These are phyloP conservation scores for Meloidogyne floridensis DNA, from an alignment of 1,140 invertebrate genomes.

Conservation along the genomic window DNA sequence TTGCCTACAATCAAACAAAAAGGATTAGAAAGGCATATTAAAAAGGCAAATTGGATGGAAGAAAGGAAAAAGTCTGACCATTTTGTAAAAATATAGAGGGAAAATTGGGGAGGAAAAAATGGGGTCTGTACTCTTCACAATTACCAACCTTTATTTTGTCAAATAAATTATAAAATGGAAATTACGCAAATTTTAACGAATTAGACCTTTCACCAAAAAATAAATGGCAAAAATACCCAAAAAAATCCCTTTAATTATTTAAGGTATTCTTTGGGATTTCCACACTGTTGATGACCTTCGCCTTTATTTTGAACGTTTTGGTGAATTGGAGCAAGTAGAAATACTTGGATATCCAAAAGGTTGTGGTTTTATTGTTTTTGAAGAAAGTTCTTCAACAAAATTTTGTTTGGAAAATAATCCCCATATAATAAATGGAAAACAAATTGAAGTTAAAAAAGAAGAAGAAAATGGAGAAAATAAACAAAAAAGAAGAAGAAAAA, in stretches of 20 bases:
- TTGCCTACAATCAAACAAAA: too few species aligned
- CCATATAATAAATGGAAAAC: constrained; percentile 47
- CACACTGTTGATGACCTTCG: constrained; percentile 55
- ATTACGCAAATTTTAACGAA: background rate
- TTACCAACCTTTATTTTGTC: too few species aligned
- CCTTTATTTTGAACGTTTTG: constrained; percentile 56
- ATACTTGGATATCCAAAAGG: constrained; percentile 53
- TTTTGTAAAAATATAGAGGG: too few species aligned
- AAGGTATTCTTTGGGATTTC: constrained; percentile 54
- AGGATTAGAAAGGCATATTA: too few species aligned
- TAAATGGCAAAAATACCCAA: too few species aligned
- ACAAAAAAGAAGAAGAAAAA: constrained; percentile 1
- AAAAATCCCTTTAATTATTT: background rate
- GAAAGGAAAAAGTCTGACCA: too few species aligned
- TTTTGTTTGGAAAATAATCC: constrained; percentile 38
- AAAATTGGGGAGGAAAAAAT: too few species aligned
- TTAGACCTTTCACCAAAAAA: background rate
- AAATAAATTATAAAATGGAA: too few species aligned
- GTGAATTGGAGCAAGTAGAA: constrained; percentile 54
- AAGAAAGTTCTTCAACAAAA: constrained; percentile 39
- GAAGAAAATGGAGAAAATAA: background rate
- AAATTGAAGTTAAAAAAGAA: constrained; percentile 39
- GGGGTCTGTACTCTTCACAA: too few species aligned
- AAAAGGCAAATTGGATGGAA: too few species aligned
- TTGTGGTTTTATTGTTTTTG: constrained; percentile 52